Percentiles rank a stretch among this genome's conserved stretches.
Evolutionary conservation across 1,140 invertebrate genomes (phyloP).

Genomic region (Pseudobourletiella spinata): DNA sequence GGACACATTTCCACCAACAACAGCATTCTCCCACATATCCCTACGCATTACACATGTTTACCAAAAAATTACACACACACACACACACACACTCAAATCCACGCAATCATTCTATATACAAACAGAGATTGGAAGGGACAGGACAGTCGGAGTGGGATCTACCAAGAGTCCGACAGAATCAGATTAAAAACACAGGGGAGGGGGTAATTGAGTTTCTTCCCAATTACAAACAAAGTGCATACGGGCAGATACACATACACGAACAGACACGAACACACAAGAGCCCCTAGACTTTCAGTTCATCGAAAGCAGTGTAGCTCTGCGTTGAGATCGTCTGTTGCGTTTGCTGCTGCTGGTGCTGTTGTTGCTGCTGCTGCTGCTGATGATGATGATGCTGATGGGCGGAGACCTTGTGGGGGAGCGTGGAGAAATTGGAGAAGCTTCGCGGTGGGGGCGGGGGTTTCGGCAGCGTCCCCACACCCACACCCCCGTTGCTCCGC

Average conservation of each 20-base stretch:
- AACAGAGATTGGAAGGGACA: no score
- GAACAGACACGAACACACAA: no score
- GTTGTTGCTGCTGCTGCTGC: not conserved
- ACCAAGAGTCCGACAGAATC: no score
- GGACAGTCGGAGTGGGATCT: no score
- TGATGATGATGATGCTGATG: not conserved
- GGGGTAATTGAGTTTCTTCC: no score
- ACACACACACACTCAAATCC: no score
- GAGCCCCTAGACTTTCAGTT: conserved; percentile 17
- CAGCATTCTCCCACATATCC: no score
- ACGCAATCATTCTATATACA: no score
- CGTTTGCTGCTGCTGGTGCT: not conserved
- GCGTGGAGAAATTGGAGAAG: conserved; percentile 25
- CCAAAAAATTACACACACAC: no score
- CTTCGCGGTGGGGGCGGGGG: conserved; percentile 22
- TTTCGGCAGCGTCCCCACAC: not conserved
- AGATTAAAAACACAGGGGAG: not conserved
- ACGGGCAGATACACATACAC: no score
- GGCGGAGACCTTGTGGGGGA: conserved; percentile 20
- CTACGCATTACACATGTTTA: no score
- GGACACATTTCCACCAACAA: no score
- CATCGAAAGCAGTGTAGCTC: conserved; percentile 16
- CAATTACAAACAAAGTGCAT: not conserved
- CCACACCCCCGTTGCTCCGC: conserved; percentile 20
- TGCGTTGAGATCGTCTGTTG: not conserved